Evolutionary conservation across 2,797 vertebrate species (phyloP).

Genomic region (Helicolenus hilgendorfi): DNA sequence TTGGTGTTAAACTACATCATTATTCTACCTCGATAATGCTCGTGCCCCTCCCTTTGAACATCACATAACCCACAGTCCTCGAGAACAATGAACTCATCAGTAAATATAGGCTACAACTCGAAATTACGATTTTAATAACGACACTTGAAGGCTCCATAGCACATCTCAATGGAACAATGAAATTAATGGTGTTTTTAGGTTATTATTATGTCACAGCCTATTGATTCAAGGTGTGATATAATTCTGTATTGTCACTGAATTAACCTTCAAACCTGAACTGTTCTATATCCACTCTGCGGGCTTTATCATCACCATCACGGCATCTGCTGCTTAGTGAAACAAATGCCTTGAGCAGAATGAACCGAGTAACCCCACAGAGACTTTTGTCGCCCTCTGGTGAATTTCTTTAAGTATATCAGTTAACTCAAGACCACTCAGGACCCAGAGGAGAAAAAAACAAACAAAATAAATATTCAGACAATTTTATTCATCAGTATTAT

Average conservation of each 20-base stretch:
- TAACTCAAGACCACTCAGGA: background rate
- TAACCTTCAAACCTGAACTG: background rate
- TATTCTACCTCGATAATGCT: background rate
- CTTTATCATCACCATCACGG: background rate
- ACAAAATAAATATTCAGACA: background rate
- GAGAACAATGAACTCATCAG: background rate
- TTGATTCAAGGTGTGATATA: background rate
- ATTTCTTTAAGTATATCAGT: background rate
- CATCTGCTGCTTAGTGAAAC: conserved; percentile 29
- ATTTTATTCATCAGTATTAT: conserved; percentile 50
- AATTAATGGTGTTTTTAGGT: background rate
- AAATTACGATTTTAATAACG: background rate
- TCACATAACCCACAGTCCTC: background rate
- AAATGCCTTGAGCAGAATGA: conserved; percentile 59
- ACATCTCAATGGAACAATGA: conserved; percentile 10
- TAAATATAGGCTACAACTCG: accelerated
- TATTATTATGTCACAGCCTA: background rate
- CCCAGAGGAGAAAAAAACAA: background rate
- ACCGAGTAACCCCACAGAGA: conserved; percentile 58
- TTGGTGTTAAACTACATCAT: background rate
- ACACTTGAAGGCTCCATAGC: conserved; percentile 16
- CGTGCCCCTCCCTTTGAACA: background rate
- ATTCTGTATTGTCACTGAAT: background rate
- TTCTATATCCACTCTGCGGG: background rate
- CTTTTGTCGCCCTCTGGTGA: conserved; percentile 76